Evolutionary conservation across 2,888 invertebrate species (phyloP), one percentile per base, ranked within the genome.

Genomic region (Cabera pusaria): DNA sequence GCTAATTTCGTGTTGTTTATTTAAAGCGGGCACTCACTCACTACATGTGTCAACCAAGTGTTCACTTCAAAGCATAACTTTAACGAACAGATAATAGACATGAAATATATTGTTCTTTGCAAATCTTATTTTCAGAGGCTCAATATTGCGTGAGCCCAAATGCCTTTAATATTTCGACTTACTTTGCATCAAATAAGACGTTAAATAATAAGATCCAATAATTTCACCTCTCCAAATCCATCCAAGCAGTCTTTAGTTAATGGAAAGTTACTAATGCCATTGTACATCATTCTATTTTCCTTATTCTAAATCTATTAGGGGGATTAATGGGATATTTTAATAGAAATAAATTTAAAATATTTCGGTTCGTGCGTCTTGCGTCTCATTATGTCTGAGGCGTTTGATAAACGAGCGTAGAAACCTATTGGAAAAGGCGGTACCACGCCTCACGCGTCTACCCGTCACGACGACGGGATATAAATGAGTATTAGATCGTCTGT

Each of bases 401-500:
- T 76, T 86, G 86, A 87, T 86, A 82, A 83, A 87, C 75, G 86
- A 84, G 74, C 64, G 70, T 79, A 22, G 26, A 23, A 34, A 24
- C 9, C 27, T 40, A 85, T 86, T 79, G 85, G 85, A 79, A 84
- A 81, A 78, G 75, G 81, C 74, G 79, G 81, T 76, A 75, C 80
- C 80, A 79, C 81, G 81, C 80, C 74, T 73, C 72, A 68, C 73
- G 70, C 74, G 35, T 42, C 35, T 33, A 14, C 10, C 29, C 41
- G 81, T 81, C 83, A 77, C 67, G 59, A 65, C 80, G 85, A 82
- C 82, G 72, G 78, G 74, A 76, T 80, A 85, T 86, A 86, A 86
- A 87, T 86, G 82, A 79, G 76, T 77, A 84, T 83, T 82, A 83
- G 81, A 84, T 81, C 76, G 80, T 85, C 82, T 80, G 79, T 82